Evolutionary conservation across 2,888 invertebrate genomes (phyloP).

Genomic region (Pristionchus arcanus): DNA sequence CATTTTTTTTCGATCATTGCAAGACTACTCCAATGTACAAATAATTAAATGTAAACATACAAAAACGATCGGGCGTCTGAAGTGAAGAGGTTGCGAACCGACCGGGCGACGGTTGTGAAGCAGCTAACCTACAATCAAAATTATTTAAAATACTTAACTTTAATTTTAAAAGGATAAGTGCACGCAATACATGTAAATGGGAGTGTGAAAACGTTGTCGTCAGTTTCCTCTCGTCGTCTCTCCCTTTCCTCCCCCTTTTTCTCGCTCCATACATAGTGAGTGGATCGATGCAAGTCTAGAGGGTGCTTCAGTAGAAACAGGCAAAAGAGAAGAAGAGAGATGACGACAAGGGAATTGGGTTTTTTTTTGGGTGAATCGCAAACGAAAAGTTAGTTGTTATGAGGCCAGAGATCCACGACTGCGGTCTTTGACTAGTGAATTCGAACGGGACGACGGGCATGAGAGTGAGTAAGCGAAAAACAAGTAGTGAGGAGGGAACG

Average conservation of each 20-base stretch:
- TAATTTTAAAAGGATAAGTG: not conserved
- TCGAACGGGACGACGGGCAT: not conserved
- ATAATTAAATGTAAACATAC: slow-evolving; percentile 4
- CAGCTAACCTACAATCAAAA: slow-evolving; percentile 68
- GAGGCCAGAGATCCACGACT: not conserved
- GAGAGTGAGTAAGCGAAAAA: slow-evolving; percentile 22
- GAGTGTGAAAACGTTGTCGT: not conserved
- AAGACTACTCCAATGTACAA: not conserved
- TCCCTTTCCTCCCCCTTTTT: not conserved
- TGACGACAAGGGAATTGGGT: not conserved
- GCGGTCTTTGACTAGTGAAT: slow-evolving; percentile 14
- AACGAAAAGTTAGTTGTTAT: slow-evolving; percentile 15
- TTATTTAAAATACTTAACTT: not conserved
- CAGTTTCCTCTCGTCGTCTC: slow-evolving; percentile 34
- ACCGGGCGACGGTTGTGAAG: slow-evolving; percentile 63
- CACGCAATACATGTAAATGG: not conserved
- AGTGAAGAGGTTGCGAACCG: slow-evolving; percentile 35
- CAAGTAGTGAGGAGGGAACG: slow-evolving; percentile 20
- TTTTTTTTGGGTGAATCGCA: not conserved
- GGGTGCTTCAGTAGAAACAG: slow-evolving; percentile 3
- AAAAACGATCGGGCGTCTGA: slow-evolving; percentile 27
- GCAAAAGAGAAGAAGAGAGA: not conserved
- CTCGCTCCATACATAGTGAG: slow-evolving; percentile 35
- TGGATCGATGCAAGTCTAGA: slow-evolving; percentile 37
- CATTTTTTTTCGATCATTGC: not conserved